Evolutionary conservation across 30 jellyfish, hydroid and myxozoan species (phyloP).

Genomic region (Catostylus mosaicus): DNA sequence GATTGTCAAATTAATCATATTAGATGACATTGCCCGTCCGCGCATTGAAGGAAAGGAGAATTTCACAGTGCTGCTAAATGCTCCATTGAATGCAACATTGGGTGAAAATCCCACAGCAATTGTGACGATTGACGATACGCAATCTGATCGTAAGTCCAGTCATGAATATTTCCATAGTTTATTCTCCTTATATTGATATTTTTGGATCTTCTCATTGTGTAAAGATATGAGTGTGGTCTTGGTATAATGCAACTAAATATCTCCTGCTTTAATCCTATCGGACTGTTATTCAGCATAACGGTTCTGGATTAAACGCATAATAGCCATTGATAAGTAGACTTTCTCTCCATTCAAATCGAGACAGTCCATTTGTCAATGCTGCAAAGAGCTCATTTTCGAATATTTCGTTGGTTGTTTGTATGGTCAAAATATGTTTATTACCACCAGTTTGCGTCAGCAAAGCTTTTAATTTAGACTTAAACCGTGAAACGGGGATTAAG

Average conservation of each 20-base stretch:
- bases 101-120: slow-evolving; percentile 77
- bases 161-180: neutral
- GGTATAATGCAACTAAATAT: neutral
- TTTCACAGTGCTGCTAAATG: slow-evolving; percentile 76
- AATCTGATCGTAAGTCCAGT: slow-evolving; percentile 85
- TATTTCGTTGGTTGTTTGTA: no score
- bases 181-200: neutral
- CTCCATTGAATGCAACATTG: slow-evolving; percentile 80
- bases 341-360: neutral
- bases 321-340: no score
- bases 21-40: slow-evolving; percentile 94
- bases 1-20: slow-evolving; percentile 65
- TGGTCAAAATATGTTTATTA: no score
- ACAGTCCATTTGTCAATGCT: neutral
- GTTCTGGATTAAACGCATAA: neutral
- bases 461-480: no score
- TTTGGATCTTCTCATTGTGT: neutral
- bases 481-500: no score
- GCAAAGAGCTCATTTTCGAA: no score
- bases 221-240: slow-evolving; percentile 1
- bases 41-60: slow-evolving; percentile 88
- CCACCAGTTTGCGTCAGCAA: no score
- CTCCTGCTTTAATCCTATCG: neutral
- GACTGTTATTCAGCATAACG: neutral
- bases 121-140: slow-evolving; percentile 88